Percentiles rank a stretch among this genome's conserved stretches.
These are phyloP conservation scores for Plutella xylostella DNA, from an alignment of 2,888 invertebrate species.

Conservation along the genomic window DNA sequence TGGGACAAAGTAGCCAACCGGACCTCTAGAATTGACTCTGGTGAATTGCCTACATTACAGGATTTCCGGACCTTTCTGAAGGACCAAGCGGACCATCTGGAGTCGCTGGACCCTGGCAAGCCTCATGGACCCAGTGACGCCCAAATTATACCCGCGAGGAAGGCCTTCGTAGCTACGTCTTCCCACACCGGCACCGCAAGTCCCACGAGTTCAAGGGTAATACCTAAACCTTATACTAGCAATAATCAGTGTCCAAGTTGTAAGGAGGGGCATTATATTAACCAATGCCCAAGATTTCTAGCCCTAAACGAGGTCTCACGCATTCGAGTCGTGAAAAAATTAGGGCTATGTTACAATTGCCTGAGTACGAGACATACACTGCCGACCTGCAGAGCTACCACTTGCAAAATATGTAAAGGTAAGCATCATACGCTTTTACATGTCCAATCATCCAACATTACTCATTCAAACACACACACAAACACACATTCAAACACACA, in stretches of 20 bases:
- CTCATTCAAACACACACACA: neutral
- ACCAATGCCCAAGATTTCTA: conserved; percentile 1
- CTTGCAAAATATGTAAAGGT: conserved; percentile 9
- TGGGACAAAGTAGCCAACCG: too few species aligned
- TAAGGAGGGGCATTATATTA: conserved; percentile 2
- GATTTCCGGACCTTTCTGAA: conserved; percentile 4
- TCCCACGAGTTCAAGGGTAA: neutral
- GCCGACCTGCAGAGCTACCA: conserved; percentile 7
- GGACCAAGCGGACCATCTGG: conserved; percentile 3
- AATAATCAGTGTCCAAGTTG: conserved; percentile 2
- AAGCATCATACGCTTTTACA: conserved; percentile 12
- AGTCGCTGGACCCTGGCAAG: neutral
- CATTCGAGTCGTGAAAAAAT: neutral
- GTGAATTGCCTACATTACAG: conserved; percentile 7
- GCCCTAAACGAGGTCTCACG: neutral
- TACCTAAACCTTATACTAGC: neutral
- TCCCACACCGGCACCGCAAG: too few species aligned
- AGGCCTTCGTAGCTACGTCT: conserved; percentile 4
- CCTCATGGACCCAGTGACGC: neutral
- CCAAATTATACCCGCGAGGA: neutral
- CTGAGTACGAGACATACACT: conserved; percentile 9
- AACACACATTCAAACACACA: too few species aligned
- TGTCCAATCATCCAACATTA: neutral
- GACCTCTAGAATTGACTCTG: neutral
- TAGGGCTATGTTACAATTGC: conserved; percentile 10